phyloP scores from a whole-genome alignment of 2,888 invertebrate species.

The Drosophila mimica region DNA sequence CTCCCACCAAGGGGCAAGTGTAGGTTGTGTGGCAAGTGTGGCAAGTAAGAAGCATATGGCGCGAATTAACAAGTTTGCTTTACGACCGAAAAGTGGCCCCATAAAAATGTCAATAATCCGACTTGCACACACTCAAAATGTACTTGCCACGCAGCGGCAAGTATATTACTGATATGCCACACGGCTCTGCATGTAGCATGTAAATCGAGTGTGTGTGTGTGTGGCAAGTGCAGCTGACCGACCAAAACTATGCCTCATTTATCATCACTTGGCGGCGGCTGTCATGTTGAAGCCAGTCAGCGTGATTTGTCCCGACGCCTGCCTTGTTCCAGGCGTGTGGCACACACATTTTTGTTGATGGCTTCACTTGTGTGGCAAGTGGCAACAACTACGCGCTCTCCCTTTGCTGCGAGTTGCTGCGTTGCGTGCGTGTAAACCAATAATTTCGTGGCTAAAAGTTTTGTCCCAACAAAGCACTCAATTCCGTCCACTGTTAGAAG shows the following conservation, averaged over 20 bases:
- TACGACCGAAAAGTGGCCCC: constrained; percentile 55
- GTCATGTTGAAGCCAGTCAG: constrained; percentile 63
- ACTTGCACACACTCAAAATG: constrained; percentile 15
- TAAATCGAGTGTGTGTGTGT: constrained; percentile 32
- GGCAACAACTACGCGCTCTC: background rate
- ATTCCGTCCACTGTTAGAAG: constrained; percentile 58
- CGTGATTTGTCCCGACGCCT: constrained; percentile 70
- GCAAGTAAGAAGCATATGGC: constrained; percentile 49
- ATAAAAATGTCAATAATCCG: constrained; percentile 75
- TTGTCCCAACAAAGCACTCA: constrained; percentile 55
- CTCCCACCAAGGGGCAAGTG: constrained; percentile 3
- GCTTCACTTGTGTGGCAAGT: constrained; percentile 35
- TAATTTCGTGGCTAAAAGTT: constrained; percentile 58
- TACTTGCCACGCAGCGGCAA: constrained; percentile 17
- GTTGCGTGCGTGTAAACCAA: constrained; percentile 62
- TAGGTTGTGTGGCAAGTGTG: constrained; percentile 1
- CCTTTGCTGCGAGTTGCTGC: background rate
- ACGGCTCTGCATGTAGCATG: constrained; percentile 15
- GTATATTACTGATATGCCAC: constrained; percentile 66
- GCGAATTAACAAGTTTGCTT: constrained; percentile 71
- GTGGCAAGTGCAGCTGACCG: constrained; percentile 64
- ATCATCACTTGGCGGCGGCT: constrained; percentile 67
- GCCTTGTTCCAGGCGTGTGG: constrained; percentile 12
- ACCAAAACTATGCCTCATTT: constrained; percentile 64
- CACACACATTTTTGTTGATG: constrained; percentile 27